Evolutionary conservation across 2,797 vertebrate species (phyloP).

Genomic region (Chromobotia macracanthus): DNA sequence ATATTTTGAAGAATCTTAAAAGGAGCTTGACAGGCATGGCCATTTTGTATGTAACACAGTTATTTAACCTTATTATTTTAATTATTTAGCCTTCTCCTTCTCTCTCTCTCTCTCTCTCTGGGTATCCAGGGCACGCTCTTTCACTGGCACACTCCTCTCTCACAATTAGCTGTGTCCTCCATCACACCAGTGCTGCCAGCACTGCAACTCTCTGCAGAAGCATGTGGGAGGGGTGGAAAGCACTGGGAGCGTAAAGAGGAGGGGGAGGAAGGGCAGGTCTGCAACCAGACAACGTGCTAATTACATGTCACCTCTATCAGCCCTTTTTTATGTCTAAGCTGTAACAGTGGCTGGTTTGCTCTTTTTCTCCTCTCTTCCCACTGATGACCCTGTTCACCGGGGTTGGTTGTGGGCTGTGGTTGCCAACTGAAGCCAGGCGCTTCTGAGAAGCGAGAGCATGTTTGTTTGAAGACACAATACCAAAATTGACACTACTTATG

Average conservation of each 20-base stretch:
- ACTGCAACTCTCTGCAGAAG: constrained; percentile 48
- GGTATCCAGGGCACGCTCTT: constrained; percentile 49
- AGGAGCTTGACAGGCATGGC: no score
- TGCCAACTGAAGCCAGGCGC: neutral
- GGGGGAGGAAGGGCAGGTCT: constrained; percentile 30
- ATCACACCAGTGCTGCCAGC: constrained; percentile 53
- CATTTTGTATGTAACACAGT: no score
- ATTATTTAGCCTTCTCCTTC: constrained; percentile 21
- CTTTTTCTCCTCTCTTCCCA: constrained; percentile 4
- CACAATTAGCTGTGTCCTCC: constrained; percentile 68
- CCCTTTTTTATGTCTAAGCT: constrained; percentile 26
- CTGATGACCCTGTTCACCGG: constrained; percentile 4
- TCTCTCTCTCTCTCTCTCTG: constrained; percentile 51
- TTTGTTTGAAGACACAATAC: neutral
- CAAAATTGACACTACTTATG: neutral
- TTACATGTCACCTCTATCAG: constrained; percentile 56
- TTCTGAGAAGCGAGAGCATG: neutral
- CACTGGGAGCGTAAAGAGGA: constrained; percentile 40
- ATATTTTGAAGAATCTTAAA: no score
- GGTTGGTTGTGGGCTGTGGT: neutral
- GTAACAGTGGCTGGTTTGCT: constrained; percentile 16
- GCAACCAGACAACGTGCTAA: constrained; percentile 51
- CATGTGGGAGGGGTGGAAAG: constrained; percentile 36
- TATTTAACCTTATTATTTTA: no score
- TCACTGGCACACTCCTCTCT: constrained; percentile 65